Percentiles rank a stretch among this genome's conserved stretches.
These are phyloP conservation scores for Heliconius himera DNA, from an alignment of 1,140 invertebrate species.

Conservation along the genomic window DNA sequence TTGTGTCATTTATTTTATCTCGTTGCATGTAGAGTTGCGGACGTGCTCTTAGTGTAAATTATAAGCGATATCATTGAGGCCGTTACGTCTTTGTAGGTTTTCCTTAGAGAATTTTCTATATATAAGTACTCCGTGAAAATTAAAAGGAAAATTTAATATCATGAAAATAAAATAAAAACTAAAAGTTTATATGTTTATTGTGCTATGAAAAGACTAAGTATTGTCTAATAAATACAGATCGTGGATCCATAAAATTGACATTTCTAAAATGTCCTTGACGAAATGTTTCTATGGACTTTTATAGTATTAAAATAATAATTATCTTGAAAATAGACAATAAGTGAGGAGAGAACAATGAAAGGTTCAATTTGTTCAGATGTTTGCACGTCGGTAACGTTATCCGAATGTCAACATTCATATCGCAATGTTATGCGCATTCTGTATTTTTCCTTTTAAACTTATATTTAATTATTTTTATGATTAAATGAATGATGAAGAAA, in stretches of 20 bases:
- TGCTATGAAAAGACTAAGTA: not conserved
- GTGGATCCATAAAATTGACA: not conserved
- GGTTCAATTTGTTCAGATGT: constrained; percentile 34
- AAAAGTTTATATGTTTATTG: too few relatives aligned
- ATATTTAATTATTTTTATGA: not conserved
- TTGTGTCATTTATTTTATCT: constrained; percentile 35
- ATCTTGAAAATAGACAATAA: not conserved
- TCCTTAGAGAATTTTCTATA: not conserved
- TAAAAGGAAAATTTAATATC: not conserved
- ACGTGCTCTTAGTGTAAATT: constrained; percentile 15
- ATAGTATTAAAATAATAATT: not conserved
- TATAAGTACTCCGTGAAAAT: not conserved
- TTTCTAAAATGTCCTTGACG: not conserved
- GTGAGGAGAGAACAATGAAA: constrained; percentile 23
- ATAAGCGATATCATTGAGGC: not conserved
- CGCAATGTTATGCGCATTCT: not conserved
- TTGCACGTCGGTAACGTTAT: constrained; percentile 19
- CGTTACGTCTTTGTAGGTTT: constrained; percentile 3
- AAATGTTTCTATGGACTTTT: not conserved
- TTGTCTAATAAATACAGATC: not conserved
- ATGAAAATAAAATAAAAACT: too few relatives aligned
- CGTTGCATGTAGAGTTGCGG: not conserved
- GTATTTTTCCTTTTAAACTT: not conserved
- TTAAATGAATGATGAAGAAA: not conserved
- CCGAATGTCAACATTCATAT: constrained; percentile 27